Evolutionary conservation across 2,888 invertebrate genomes (phyloP), one percentile per base, ranked within the genome.

Genomic region (Ceramica pisi): DNA sequence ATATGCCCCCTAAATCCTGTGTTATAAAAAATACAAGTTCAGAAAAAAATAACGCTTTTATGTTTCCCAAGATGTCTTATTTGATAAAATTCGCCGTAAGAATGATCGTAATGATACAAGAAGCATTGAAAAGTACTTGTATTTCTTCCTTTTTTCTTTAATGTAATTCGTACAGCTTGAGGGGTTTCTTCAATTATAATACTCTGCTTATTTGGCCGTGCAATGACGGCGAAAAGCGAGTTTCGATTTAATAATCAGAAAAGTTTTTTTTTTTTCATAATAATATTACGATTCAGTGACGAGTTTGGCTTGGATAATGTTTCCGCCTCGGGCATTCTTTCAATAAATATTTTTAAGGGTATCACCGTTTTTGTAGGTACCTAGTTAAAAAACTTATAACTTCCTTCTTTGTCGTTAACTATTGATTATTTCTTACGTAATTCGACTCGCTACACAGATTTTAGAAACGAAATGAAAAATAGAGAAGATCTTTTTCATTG

Each of bases 161-260:
- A 74, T 73, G 56, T 70, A 63, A 70, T 80, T 71, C 62, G 44
- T 55, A 69, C 71, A 71, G 68, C 83, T 72, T 59, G 38, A 71
- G 79, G 83, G 83, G 57, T 51, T 75, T 73, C 77, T 72, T 69
- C 72, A 74, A 79, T 82, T 84, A 83, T 68, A 75, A 71, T 72
- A 60, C 60, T 41, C 19, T 35, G 31, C 62, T 67, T 71, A 69
- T 81, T 84, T 76, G n/a, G 63, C 68, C 50, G 55, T 71, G 41
- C 55, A 68, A 71, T 67, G 70, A 70, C 53, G 59, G 56, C n/a
- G 53, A 41, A 48, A 67, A 67, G 51, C 38, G 56, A 65, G 56
- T 7, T 62, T 68, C 16, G 48, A 31, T 55, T 23, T 48, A 46
- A 64, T 65, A 75, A 77, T 63, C 56, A 66, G 57, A 62, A 59